These are phyloP conservation scores for Chiloscyllium plagiosum DNA, from an alignment of 2,113 vertebrate species.

Conservation along the genomic window DNA sequence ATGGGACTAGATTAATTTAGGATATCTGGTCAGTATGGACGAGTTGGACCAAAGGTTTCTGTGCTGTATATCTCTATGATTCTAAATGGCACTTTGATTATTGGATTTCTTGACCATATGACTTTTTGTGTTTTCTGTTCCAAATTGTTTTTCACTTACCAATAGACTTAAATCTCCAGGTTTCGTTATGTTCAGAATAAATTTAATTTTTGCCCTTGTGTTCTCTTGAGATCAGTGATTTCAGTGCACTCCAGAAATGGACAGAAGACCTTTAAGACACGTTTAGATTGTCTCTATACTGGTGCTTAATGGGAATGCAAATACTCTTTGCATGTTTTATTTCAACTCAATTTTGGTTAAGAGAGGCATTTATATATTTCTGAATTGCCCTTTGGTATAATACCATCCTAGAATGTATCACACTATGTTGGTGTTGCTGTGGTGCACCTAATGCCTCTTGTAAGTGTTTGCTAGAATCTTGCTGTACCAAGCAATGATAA, in stretches of 20 bases:
- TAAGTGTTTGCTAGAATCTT: background rate
- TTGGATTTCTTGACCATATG: background rate
- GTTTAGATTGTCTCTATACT: background rate
- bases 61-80: too few relatives aligned
- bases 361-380: background rate
- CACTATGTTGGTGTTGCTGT: background rate
- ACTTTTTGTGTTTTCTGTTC: background rate
- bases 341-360: background rate
- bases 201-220: background rate
- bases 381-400: background rate
- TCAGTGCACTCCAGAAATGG: background rate
- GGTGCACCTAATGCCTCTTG: background rate
- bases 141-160: background rate
- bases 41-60: too few relatives aligned
- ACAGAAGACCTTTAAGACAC: background rate
- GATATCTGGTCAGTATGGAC: too few relatives aligned
- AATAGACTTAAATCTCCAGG: background rate
- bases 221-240: background rate
- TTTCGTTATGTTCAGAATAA: background rate
- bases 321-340: background rate
- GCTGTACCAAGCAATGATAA: background rate
- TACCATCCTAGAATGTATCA: background rate
- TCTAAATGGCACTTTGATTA: background rate
- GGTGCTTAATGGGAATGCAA: background rate
- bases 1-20: too few relatives aligned